Base-by-base conservation (phyloP, 1,140 invertebrate species). In the Geopemphigus sp. region DNA sequence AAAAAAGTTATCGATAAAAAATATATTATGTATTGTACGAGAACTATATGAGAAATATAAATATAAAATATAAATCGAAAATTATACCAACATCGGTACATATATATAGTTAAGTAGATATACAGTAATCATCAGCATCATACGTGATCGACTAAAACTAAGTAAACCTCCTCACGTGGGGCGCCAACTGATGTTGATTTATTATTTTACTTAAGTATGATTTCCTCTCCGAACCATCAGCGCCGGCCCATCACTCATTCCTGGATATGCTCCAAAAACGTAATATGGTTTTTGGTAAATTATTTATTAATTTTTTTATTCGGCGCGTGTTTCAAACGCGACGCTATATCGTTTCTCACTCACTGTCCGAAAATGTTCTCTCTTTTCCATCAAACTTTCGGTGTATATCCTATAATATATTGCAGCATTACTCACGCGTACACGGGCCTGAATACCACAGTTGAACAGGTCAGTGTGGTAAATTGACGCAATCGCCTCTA, bases 161-260 rank as follows among this genome's bases (percentile, higher is more conserved):
- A 64, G 32, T 39, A 64, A 64, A 64, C 63, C 29, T 29, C 29
- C 29, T 29, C 63, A n/a, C 32, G 63, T 64, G n/a, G 17, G 63
- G 10, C 32, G 17, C 63, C 63, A 64, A 64, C n/a, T 45, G 1
- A 64, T 64, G 63, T 64, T 11, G 19, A 64, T 64, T 64, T 64
- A 64, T 64, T 64, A 64, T 64, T 64, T 19, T 39, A 39, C 32
- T 12, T 32, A 5, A 19, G 32, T 22, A 45, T 64, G 32, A 32
- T 39, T 19, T 64, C 32, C 63, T 64, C 10, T 39, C 26, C 29
- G 19, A 11, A n/a, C 6, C 26, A n/a, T 17, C 10, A 10, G 4
- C 63, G 12, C 10, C 19, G 26, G 19, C 26, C 19, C 0, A 11
- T 39, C 19, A 45, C 19, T n/a, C 11, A 19, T 0, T 19, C n/a